Evolutionary conservation across 2,888 invertebrate species (phyloP).

Genomic region (Mantis religiosa): DNA sequence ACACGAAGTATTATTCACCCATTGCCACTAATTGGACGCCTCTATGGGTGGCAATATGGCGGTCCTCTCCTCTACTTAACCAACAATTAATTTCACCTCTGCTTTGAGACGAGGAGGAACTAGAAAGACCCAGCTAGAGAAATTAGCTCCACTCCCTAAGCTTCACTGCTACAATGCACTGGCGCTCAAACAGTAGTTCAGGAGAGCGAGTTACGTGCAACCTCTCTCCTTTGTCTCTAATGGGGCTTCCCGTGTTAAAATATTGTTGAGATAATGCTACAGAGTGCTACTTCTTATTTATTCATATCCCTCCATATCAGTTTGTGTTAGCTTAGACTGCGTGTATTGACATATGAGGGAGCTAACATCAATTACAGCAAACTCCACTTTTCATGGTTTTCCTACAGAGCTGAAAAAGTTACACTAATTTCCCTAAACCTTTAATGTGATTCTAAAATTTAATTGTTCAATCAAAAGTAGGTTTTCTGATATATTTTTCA

Average conservation of each 20-base stretch:
- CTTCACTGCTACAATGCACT: background rate
- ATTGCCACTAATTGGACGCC: background rate
- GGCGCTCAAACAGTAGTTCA: background rate
- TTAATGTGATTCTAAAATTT: too few relatives aligned
- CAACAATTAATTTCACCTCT: background rate
- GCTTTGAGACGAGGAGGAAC: background rate
- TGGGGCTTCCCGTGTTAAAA: background rate
- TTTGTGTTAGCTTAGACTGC: too few relatives aligned
- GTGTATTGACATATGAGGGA: too few relatives aligned
- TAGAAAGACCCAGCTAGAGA: background rate
- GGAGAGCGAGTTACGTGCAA: background rate
- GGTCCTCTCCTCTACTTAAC: background rate
- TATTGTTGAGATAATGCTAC: background rate
- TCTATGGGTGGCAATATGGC: background rate
- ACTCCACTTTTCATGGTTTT: too few relatives aligned
- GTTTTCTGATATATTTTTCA: too few relatives aligned
- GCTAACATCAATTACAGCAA: too few relatives aligned
- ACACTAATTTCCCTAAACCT: too few relatives aligned
- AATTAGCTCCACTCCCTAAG: background rate
- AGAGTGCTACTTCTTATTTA: background rate
- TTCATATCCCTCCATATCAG: too few relatives aligned
- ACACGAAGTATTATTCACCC: background rate
- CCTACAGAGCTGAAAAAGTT: too few relatives aligned
- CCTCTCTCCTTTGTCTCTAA: background rate
- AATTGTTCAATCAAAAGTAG: too few relatives aligned